Evolutionary conservation across 37 sponge, comb jelly and placozoan species (phyloP), one percentile per base, ranked within the genome.

Genomic region (Chondrilla cf. caribensis): DNA sequence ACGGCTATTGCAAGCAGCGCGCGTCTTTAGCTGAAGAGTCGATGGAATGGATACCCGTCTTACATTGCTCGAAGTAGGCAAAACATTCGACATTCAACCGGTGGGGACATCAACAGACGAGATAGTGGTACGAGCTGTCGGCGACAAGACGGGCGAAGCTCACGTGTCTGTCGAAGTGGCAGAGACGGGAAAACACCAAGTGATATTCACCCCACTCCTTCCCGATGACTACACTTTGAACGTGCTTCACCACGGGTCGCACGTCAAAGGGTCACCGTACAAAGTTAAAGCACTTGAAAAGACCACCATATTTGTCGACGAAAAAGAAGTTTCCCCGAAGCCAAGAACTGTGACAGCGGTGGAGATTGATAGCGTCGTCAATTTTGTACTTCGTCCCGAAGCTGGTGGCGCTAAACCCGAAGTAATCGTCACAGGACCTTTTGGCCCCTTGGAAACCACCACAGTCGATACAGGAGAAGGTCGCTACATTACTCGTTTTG

Each of bases 201-300:
- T 87, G 2, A 38, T 18, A 18, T 83, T 91, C 54, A 54, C 36
- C 0, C 83, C 88, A 25, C 58, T 79, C 3, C 54, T 58, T 44
- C 73, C 85, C 3, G 92, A 91, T 43, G 38, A 70, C 11, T 91
- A 83, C 82, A 79, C 64, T 1, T 33, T 91, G n/a, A 57, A 64
- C 59, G 88, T 91, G 7, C 72, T 84, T 70, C 58, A 73, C n/a
- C 79, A 84, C 29, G 84, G 87, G 5, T 77, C 82, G 54, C 80
- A 84, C 31, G 33, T 89, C 14, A 54, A 70, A 4, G 89, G 87
- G 22, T 89, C 89, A 4, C 93, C 93, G 1, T 86, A 86, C 58
- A 68, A 21, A 17, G 70, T 93, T 29, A 68, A 60, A 65, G 81
- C 82, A 6, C 82, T 79, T 6, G 64, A 62, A n/a, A 62, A 62